A percentile compares a stretch with the other conserved stretches of the same genome.
Conservation (phyloP, 2,113 vertebrate species). For the Colaptes auratus region DNA sequence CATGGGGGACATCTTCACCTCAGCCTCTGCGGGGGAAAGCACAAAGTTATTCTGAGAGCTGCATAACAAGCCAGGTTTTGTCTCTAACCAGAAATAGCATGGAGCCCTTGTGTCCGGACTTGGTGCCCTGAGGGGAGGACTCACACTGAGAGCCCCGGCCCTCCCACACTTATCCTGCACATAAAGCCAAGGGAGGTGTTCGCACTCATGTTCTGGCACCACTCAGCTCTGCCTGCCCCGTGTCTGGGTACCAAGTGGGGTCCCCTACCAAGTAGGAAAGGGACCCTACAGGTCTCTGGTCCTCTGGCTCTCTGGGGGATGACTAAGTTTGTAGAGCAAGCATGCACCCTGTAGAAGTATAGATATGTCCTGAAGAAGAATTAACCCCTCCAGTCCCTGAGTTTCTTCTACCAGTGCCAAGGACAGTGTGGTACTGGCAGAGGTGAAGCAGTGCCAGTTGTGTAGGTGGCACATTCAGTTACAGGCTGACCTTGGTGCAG, state of each 20-base stretch:
- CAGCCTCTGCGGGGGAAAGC: neutral
- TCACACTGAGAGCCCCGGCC: rapidly evolving
- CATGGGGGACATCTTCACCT: neutral
- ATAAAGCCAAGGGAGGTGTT: neutral
- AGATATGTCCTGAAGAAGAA: neutral
- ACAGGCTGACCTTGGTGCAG: neutral
- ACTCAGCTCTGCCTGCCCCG: neutral
- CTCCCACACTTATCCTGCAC: rapidly evolving
- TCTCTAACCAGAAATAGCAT: neutral
- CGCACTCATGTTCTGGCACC: neutral
- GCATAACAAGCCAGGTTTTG: neutral
- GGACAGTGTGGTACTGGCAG: neutral
- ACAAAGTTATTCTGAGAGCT: conserved; percentile 8
- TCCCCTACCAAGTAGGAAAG: neutral
- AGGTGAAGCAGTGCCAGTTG: neutral
- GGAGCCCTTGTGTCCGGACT: neutral
- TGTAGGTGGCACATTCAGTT: neutral
- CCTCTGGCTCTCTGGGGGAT: neutral
- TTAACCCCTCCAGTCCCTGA: neutral
- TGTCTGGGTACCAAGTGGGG: neutral
- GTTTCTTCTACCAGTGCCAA: neutral
- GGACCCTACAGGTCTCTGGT: neutral
- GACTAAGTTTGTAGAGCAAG: neutral
- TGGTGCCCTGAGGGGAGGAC: neutral
- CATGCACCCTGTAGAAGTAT: neutral